Evolutionary conservation across 2,888 invertebrate genomes (phyloP).

Genomic region (Scaptomyza parva): DNA sequence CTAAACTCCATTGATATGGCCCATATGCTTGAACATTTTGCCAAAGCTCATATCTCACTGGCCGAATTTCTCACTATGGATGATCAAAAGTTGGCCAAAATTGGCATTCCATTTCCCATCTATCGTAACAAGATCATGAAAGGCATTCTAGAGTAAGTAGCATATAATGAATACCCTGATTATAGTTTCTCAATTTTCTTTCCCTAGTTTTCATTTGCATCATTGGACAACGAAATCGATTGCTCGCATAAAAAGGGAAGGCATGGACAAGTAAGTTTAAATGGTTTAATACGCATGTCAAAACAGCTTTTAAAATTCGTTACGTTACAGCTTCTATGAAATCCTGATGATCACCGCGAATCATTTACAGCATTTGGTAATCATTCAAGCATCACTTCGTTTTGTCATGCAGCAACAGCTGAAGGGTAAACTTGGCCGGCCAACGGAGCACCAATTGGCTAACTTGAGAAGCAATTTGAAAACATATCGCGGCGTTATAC

Average conservation of each 20-base stretch:
- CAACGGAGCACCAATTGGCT: slow-evolving; percentile 55
- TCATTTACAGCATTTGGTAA: slow-evolving; percentile 82
- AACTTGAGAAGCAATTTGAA: slow-evolving; percentile 63
- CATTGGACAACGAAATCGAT: slow-evolving; percentile 83
- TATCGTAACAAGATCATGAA: slow-evolving; percentile 81
- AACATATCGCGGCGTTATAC: slow-evolving; percentile 71
- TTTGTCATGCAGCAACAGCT: slow-evolving; percentile 70
- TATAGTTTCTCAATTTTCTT: neutral
- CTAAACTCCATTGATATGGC: slow-evolving; percentile 75
- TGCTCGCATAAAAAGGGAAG: slow-evolving; percentile 68
- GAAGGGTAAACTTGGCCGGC: slow-evolving; percentile 62
- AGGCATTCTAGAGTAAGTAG: slow-evolving; percentile 82
- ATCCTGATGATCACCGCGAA: slow-evolving; percentile 83
- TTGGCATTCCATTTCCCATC: slow-evolving; percentile 81
- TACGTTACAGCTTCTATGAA: slow-evolving; percentile 81
- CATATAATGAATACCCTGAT: neutral
- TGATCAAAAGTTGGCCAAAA: slow-evolving; percentile 70
- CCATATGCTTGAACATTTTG: slow-evolving; percentile 75
- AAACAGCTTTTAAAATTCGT: neutral
- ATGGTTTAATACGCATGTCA: neutral
- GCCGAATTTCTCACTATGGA: slow-evolving; percentile 81
- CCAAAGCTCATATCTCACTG: slow-evolving; percentile 74
- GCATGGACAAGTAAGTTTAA: slow-evolving; percentile 57
- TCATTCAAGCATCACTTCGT: slow-evolving; percentile 78
- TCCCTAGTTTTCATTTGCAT: slow-evolving; percentile 81